Evolutionary conservation across 2,797 vertebrate genomes (phyloP).

Genomic region (Erithacus rubecula): DNA sequence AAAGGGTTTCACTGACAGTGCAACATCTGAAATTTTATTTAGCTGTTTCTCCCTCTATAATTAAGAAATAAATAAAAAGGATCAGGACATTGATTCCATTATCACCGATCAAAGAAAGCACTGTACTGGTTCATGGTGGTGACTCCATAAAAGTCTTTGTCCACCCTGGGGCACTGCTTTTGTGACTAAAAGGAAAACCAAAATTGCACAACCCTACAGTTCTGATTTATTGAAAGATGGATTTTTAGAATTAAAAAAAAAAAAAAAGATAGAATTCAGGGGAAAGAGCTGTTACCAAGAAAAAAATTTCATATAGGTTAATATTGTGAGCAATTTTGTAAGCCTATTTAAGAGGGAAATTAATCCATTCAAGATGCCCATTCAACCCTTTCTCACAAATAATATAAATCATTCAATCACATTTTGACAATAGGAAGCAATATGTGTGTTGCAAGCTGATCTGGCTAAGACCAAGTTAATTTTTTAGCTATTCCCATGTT

Average conservation of each 20-base stretch:
- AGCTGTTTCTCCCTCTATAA: not conserved
- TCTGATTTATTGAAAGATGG: not conserved
- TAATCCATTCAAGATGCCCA: not conserved
- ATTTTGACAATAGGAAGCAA: not conserved
- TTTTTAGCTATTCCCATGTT: not conserved
- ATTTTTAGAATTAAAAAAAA: not conserved
- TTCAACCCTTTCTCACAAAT: not conserved
- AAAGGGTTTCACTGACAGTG: not conserved
- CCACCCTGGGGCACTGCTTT: not conserved
- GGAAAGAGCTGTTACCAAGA: not conserved
- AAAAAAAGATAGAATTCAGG: not conserved
- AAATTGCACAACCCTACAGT: not conserved
- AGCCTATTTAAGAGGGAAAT: not conserved
- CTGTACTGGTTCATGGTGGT: not conserved
- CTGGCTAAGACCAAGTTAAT: not conserved
- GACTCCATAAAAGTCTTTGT: not conserved
- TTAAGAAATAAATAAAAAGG: not conserved
- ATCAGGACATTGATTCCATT: not conserved
- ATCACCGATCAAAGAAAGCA: accelerated
- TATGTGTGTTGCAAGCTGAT: not conserved
- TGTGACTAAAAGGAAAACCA: not conserved
- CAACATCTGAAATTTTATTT: not conserved
- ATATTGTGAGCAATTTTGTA: not conserved
- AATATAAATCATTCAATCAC: not conserved
- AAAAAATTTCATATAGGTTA: not conserved